A percentile compares a stretch with the other conserved stretches of the same genome.
Evolutionary conservation across 1,140 invertebrate genomes (phyloP).

Genomic region (Neocloeon triangulifer): DNA sequence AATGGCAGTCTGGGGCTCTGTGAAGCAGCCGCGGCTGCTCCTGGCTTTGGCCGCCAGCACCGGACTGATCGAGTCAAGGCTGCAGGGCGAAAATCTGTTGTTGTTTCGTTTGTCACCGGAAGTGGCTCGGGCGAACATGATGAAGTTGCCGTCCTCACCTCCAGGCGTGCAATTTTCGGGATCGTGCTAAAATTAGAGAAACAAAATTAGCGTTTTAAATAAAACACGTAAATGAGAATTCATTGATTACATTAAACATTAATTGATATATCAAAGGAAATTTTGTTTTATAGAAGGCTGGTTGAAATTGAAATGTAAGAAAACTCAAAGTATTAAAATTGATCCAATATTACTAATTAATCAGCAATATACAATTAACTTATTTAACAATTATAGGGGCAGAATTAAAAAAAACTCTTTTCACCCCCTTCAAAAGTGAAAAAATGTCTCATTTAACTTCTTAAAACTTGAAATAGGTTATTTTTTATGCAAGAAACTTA

Average conservation of each 20-base stretch:
- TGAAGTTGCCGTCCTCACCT: constrained; percentile 89
- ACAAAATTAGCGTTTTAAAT: constrained; percentile 8
- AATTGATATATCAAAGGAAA: no score
- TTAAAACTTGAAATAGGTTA: constrained; percentile 1
- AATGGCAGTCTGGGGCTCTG: constrained; percentile 67
- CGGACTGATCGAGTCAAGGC: constrained; percentile 81
- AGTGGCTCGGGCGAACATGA: constrained; percentile 92
- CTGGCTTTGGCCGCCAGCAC: constrained; percentile 83
- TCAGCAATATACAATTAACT: no score
- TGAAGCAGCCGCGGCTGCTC: constrained; percentile 76
- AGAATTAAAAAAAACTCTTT: no score
- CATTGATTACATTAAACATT: neutral
- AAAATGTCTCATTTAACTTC: neutral
- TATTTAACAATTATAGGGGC: no score
- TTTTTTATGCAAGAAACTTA: constrained; percentile 5
- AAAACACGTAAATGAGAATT: neutral
- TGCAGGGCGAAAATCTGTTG: constrained; percentile 81
- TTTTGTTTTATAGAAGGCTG: no score
- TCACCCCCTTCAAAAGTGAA: no score
- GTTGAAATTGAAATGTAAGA: no score
- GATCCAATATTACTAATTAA: no score
- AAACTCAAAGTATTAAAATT: no score
- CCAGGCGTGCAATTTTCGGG: constrained; percentile 78
- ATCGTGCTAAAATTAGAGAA: constrained; percentile 81
- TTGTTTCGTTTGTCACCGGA: constrained; percentile 93